These are phyloP conservation scores for Scaptomyza reducta DNA, from an alignment of 2,888 invertebrate genomes.

Conservation along the genomic window DNA sequence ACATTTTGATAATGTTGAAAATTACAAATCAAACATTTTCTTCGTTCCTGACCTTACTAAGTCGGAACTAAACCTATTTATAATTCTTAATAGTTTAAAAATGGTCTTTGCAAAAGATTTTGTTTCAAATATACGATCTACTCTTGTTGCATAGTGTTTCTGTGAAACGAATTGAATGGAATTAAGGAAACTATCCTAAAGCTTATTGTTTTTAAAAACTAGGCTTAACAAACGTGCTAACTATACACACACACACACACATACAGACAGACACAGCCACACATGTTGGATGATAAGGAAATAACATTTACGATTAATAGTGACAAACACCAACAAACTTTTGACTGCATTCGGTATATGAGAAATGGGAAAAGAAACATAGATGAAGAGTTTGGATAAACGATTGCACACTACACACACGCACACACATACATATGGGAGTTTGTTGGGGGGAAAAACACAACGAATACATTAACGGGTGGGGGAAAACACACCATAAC, in stretches of 20 bases:
- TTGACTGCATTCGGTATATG: slow-evolving; percentile 13
- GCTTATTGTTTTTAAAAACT: slow-evolving; percentile 47
- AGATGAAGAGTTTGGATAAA: neutral
- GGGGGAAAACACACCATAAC: slow-evolving; percentile 60
- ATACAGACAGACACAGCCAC: neutral
- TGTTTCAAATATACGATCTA: too few species aligned
- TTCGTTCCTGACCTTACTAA: too few species aligned
- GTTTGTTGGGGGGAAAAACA: slow-evolving; percentile 12
- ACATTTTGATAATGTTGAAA: too few species aligned
- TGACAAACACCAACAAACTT: slow-evolving; percentile 50
- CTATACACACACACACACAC: slow-evolving; percentile 26
- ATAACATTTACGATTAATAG: slow-evolving; percentile 15
- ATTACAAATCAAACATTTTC: too few species aligned
- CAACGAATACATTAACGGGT: slow-evolving; percentile 41
- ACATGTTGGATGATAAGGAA: slow-evolving; percentile 1
- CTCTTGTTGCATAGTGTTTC: slow-evolving; percentile 31
- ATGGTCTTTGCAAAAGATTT: too few species aligned
- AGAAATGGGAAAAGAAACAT: neutral
- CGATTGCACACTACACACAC: slow-evolving; percentile 28
- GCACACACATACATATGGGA: slow-evolving; percentile 22
- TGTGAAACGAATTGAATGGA: neutral
- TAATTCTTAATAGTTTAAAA: too few species aligned
- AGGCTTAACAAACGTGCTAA: slow-evolving; percentile 45
- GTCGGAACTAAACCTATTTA: too few species aligned
- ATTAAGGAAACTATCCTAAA: slow-evolving; percentile 43